These are phyloP conservation scores for Tholera decimalis DNA, from an alignment of 2,888 invertebrate genomes.

Conservation along the genomic window DNA sequence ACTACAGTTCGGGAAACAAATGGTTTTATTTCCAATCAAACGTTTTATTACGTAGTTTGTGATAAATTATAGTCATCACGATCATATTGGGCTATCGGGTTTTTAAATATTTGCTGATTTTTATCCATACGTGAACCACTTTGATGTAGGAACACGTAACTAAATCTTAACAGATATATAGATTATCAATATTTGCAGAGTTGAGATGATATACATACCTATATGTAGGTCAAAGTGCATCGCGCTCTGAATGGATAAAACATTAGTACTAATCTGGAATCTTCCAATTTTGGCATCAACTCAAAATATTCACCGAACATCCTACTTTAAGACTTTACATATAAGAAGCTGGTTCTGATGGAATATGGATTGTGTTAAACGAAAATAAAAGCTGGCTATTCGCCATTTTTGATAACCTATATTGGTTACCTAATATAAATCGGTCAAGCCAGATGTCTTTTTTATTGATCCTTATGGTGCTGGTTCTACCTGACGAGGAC, in stretches of 20 bases:
- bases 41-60: background rate
- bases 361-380: slow-evolving; percentile 23
- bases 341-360: slow-evolving; percentile 10
- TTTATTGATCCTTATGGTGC: background rate
- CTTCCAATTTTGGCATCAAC: slow-evolving; percentile 45
- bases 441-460: background rate
- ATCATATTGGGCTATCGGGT: background rate
- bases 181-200: background rate
- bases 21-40: slow-evolving; percentile 4
- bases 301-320: slow-evolving; percentile 20
- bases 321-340: slow-evolving; percentile 24
- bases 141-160: no score
- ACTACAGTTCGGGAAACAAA: slow-evolving; percentile 17
- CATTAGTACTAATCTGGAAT: slow-evolving; percentile 14
- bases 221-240: background rate
- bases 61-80: background rate
- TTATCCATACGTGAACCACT: no score
- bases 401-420: slow-evolving; percentile 25
- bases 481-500: background rate
- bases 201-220: background rate
- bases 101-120: background rate
- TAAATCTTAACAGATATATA: background rate
- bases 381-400: slow-evolving; percentile 24
- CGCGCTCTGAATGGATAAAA: background rate
- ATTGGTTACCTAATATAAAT: background rate